These are phyloP conservation scores for Quadroppia sp. DNA, from an alignment of 2,888 invertebrate species.

Conservation along the genomic window DNA sequence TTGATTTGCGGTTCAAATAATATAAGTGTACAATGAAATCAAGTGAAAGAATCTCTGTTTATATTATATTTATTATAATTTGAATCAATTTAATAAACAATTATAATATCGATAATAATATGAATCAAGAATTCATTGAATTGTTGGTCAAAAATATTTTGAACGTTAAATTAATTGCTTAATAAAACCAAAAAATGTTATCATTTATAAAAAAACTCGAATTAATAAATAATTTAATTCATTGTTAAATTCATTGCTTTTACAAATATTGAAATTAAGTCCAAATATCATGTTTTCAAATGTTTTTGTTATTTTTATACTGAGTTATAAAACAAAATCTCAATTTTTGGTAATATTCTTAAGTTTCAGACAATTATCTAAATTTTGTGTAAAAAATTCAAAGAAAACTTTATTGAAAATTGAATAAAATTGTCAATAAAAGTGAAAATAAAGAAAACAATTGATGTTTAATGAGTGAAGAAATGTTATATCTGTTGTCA, in stretches of 20 bases:
- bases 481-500: background rate
- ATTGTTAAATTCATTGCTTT: no score
- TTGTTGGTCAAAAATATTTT: no score
- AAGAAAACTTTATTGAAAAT: background rate
- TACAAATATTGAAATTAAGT: background rate
- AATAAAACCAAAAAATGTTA: no score
- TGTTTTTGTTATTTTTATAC: background rate
- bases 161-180: no score
- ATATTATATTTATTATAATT: no score
- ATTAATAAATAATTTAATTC: no score
- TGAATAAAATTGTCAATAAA: background rate
- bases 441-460: background rate
- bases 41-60: no score
- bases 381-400: background rate
- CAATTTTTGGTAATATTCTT: background rate
- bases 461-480: background rate
- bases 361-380: background rate
- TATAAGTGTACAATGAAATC: no score
- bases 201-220: no score
- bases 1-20: no score
- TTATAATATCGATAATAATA: background rate
- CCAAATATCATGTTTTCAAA: background rate
- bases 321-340: background rate
- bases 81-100: background rate
- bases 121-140: no score